These are phyloP conservation scores for Busseola fusca DNA, from an alignment of 2,888 invertebrate genomes.

Conservation along the genomic window DNA sequence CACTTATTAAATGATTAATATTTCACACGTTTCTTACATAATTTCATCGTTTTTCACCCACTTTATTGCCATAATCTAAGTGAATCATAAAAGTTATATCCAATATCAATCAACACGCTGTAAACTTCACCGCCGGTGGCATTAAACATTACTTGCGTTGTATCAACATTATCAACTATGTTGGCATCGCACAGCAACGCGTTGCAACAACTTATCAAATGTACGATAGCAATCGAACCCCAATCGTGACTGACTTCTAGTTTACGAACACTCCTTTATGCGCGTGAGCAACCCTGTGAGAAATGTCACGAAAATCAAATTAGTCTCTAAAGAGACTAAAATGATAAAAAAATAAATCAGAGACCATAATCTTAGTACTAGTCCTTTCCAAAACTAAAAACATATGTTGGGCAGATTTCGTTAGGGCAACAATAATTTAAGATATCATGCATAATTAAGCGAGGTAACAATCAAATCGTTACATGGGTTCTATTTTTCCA, in stretches of 20 bases:
- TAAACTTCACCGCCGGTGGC: slow-evolving; percentile 17
- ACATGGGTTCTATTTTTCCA: not conserved
- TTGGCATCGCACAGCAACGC: slow-evolving; percentile 13
- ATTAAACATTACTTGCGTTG: slow-evolving; percentile 14
- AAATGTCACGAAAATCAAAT: slow-evolving; percentile 40
- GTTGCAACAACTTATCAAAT: slow-evolving; percentile 44
- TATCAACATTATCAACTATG: slow-evolving; percentile 22
- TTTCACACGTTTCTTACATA: not conserved
- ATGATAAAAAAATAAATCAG: too few species aligned
- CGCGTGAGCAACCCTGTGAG: slow-evolving; percentile 34
- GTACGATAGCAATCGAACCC: slow-evolving; percentile 53
- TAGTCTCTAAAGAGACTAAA: too few species aligned
- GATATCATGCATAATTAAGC: not conserved
- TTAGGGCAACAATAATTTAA: not conserved
- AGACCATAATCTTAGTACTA: not conserved
- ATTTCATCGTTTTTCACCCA: slow-evolving; percentile 11
- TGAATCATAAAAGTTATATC: slow-evolving; percentile 38
- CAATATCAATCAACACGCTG: slow-evolving; percentile 32
- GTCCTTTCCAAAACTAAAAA: not conserved
- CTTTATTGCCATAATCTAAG: slow-evolving; percentile 2
- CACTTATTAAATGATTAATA: not conserved
- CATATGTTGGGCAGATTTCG: not conserved
- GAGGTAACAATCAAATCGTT: not conserved
- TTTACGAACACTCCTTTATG: slow-evolving; percentile 44
- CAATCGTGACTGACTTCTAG: slow-evolving; percentile 53